Evolutionary conservation across 2,888 invertebrate species (phyloP), one percentile per base, ranked within the genome.

Genomic region (Gryllus longicercus): DNA sequence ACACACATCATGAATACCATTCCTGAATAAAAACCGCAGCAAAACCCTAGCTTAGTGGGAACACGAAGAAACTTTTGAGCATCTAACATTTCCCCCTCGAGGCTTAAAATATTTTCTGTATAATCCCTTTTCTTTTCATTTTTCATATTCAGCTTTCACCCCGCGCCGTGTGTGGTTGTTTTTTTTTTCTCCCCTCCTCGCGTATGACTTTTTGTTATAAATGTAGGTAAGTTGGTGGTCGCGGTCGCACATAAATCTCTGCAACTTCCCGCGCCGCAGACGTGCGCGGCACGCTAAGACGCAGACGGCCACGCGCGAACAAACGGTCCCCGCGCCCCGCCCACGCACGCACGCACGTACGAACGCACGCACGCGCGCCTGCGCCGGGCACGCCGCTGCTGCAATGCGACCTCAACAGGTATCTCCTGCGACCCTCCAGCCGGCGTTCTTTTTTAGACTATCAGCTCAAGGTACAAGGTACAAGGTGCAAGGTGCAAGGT

Each of bases 141-240:
- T 63, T 63, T 63, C 63, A 63, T 63, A 63, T 63, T 63, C 63
- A 63, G 63, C 63, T 63, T 63, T 63, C 63, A 63, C n/a, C 63
- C 63, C 14, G 38, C 38, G 38, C 38, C 38, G 38, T 38, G 38
- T 38, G 38, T 38, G 38, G 38, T n/a, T 18, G 63, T 63, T 63
- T 63, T 63, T 63, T 63, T 63, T 18, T 18, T n/a, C 12, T 12
- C 8, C 38, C 8, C 38, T 8, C 38, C 38, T 5, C 38, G 38
- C 38, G 38, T 38, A 38, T 38, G 38, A 63, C n/a, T 63, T 63
- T 63, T 63, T 63, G 63, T 63, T 63, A 63, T 63, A 63, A 63
- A 63, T 14, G 63, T 63, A 14, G 16, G 63, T 63, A 63, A 63
- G 14, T 63, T 63, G 14, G 14, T 63, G 14, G 14, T 63, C n/a